These are phyloP conservation scores for Eupristina koningsbergeri DNA, from an alignment of 1,140 invertebrate species.

Conservation along the genomic window DNA sequence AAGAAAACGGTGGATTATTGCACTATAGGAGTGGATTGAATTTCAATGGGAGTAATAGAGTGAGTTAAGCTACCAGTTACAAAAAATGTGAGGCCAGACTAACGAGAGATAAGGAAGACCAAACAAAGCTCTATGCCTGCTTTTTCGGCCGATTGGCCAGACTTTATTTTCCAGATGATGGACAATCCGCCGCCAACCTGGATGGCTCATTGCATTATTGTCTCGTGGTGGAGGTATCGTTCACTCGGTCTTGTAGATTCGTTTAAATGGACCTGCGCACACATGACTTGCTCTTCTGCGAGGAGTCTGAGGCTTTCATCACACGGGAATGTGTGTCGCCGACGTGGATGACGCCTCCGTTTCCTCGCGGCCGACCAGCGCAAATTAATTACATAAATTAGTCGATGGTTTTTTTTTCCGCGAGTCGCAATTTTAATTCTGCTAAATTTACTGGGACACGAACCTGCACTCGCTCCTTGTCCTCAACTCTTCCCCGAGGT, in stretches of 20 bases:
- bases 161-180: background rate
- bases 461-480: background rate
- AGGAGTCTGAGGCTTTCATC: too few species aligned
- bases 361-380: background rate
- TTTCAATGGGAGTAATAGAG: background rate
- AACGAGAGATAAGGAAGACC: background rate
- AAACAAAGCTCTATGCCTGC: background rate
- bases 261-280: background rate
- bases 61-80: background rate
- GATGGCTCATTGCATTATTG: background rate
- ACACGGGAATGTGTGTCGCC: too few species aligned
- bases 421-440: background rate
- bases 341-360: too few species aligned
- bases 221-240: background rate
- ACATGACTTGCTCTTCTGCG: background rate
- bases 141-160: background rate
- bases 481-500: too few species aligned
- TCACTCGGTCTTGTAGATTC: background rate
- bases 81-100: background rate
- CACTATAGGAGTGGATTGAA: background rate
- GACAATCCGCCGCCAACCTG: background rate
- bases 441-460: background rate
- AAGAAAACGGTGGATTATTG: too few species aligned
- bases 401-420: slow-evolving; percentile 13
- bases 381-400: slow-evolving; percentile 8